Percentiles rank a stretch among this genome's conserved stretches.
These are phyloP conservation scores for Sitodiplosis mosellana DNA, from an alignment of 1,140 invertebrate species.

Conservation along the genomic window DNA sequence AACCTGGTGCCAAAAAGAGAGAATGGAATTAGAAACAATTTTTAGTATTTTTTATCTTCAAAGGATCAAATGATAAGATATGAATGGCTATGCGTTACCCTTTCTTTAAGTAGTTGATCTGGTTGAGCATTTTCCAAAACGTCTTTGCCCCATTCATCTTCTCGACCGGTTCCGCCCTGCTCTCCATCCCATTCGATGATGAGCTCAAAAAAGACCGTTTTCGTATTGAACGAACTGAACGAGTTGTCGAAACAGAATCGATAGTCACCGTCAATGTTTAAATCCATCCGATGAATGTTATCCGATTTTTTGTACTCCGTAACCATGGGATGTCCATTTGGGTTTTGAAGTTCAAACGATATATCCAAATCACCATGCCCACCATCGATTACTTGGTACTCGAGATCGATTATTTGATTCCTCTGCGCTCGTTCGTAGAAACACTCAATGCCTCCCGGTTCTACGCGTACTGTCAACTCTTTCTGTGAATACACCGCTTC, in stretches of 20 bases:
- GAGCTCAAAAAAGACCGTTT: slow-evolving; percentile 68
- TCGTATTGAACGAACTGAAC: slow-evolving; percentile 56
- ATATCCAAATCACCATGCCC: slow-evolving; percentile 58
- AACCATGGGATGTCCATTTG: slow-evolving; percentile 39
- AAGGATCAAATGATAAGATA: no score
- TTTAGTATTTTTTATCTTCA: no score
- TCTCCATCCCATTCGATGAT: slow-evolving; percentile 41
- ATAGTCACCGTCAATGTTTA: slow-evolving; percentile 44
- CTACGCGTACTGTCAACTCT: slow-evolving; percentile 51
- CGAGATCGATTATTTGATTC: slow-evolving; percentile 45
- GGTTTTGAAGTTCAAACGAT: slow-evolving; percentile 46
- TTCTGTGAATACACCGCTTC: slow-evolving; percentile 25
- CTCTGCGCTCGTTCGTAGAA: slow-evolving; percentile 41
- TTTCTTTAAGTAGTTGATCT: slow-evolving; percentile 39
- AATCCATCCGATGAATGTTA: slow-evolving; percentile 40
- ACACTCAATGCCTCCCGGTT: slow-evolving; percentile 44
- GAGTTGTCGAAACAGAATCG: slow-evolving; percentile 70
- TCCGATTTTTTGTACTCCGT: slow-evolving; percentile 52
- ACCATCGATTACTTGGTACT: slow-evolving; percentile 62
- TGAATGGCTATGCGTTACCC: no score
- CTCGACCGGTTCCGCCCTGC: slow-evolving; percentile 25
- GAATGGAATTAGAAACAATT: no score
- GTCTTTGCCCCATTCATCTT: slow-evolving; percentile 31
- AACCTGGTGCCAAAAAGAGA: no score
- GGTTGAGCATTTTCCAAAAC: slow-evolving; percentile 21